phyloP scores from a whole-genome alignment of 2,113 vertebrate species.

The Cryptoleucopteryx plumbea region DNA sequence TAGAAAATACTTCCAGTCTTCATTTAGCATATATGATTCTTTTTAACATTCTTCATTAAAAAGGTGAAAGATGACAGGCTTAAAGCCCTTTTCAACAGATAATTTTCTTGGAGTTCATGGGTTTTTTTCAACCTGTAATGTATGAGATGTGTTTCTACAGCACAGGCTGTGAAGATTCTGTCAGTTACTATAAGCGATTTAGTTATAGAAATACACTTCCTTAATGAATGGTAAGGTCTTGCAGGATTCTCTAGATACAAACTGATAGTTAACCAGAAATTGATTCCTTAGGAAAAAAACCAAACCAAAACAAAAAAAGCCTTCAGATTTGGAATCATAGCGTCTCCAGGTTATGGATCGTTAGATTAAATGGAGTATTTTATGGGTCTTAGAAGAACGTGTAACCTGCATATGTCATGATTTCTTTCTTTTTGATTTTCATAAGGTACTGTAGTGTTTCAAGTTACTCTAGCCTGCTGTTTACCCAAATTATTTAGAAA shows the following conservation, averaged over 20 bases:
- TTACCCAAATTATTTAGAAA: slow-evolving; percentile 44
- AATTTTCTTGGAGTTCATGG: neutral
- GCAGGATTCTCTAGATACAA: neutral
- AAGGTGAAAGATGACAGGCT: neutral
- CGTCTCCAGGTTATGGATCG: neutral
- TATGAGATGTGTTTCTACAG: neutral
- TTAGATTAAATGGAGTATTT: slow-evolving; percentile 12
- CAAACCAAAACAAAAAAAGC: neutral
- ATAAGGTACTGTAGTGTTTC: neutral
- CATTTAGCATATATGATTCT: neutral
- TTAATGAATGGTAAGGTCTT: neutral
- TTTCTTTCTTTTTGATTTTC: slow-evolving; percentile 34
- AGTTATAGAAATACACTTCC: neutral
- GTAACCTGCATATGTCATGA: neutral
- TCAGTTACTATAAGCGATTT: neutral
- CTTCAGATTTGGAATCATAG: neutral
- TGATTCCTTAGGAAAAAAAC: neutral
- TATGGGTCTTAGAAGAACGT: neutral
- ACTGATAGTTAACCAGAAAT: neutral
- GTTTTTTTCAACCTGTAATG: neutral
- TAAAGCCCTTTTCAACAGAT: neutral
- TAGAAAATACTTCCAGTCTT: neutral
- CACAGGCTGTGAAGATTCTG: neutral
- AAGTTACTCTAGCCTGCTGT: neutral
- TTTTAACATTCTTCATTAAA: neutral